Conservation (phyloP, 2,888 invertebrate species). For the Cremastobaeus sp. region DNA sequence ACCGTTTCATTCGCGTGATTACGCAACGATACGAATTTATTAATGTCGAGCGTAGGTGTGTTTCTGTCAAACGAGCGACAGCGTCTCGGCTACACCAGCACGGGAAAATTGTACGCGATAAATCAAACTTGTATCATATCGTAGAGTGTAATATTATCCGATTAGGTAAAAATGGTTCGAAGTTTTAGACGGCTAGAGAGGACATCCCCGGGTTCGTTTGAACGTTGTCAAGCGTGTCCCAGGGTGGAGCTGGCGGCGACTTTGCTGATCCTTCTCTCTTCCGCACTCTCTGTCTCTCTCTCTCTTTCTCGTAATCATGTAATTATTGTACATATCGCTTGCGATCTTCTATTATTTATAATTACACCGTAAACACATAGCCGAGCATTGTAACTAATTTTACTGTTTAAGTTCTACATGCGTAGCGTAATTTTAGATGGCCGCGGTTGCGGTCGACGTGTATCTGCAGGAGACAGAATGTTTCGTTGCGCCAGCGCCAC, state of each 20-base stretch:
- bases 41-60: conserved; percentile 60
- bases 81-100: conserved; percentile 55
- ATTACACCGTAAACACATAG: background rate
- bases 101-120: conserved; percentile 53
- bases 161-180: conserved; percentile 24
- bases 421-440: background rate
- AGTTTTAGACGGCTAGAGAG: conserved; percentile 27
- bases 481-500: conserved; percentile 25
- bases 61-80: conserved; percentile 54
- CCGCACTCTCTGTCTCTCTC: background rate
- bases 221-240: conserved; percentile 12
- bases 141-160: conserved; percentile 30
- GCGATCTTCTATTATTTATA: conserved; percentile 15
- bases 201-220: conserved; percentile 29
- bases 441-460: background rate
- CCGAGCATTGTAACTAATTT: background rate
- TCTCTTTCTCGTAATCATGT: conserved; percentile 3
- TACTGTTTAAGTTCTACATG: too few species aligned
- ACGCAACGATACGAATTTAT: conserved; percentile 58
- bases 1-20: conserved; percentile 56
- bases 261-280: too few species aligned
- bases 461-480: background rate
- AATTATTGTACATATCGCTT: conserved; percentile 43
- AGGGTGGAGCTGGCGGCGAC: conserved; percentile 15
- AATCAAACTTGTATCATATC: conserved; percentile 53